phyloP scores from a whole-genome alignment of 2,113 vertebrate genomes.

The Condylura cristata region DNA sequence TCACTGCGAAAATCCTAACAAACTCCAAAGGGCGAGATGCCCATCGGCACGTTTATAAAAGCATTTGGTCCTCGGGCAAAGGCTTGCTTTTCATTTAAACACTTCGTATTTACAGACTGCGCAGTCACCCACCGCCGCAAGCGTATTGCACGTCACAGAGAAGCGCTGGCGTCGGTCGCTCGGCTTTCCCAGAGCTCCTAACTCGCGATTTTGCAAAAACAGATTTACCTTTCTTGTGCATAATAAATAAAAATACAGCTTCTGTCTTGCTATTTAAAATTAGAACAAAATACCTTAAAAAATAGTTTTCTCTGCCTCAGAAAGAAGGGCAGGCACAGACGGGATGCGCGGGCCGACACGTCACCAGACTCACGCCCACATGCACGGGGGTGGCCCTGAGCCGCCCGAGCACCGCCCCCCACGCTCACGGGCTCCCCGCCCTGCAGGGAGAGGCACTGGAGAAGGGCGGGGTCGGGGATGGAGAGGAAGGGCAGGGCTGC shows the following conservation, averaged over 20 bases:
- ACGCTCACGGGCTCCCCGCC: neutral
- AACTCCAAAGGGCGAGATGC: slow-evolving; percentile 80
- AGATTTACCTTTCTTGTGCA: slow-evolving; percentile 65
- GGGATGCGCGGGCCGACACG: neutral
- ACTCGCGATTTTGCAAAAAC: slow-evolving; percentile 58
- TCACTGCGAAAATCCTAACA: slow-evolving; percentile 79
- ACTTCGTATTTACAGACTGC: slow-evolving; percentile 79
- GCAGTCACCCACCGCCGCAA: slow-evolving; percentile 75
- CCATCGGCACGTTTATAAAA: slow-evolving; percentile 79
- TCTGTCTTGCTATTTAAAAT: slow-evolving; percentile 57
- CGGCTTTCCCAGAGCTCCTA: slow-evolving; percentile 72
- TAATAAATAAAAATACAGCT: slow-evolving; percentile 75
- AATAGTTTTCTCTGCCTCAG: slow-evolving; percentile 47
- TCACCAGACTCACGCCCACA: neutral
- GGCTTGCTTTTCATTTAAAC: slow-evolving; percentile 80
- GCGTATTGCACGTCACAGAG: slow-evolving; percentile 85
- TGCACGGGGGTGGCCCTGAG: neutral
- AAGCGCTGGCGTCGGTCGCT: slow-evolving; percentile 69
- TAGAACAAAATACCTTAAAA: slow-evolving; percentile 42
- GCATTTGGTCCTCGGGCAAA: slow-evolving; percentile 83
- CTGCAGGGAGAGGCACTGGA: slow-evolving; percentile 57
- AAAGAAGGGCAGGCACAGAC: neutral
- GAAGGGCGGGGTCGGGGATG: neutral
- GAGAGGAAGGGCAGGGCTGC: neutral
- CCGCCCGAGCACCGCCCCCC: neutral